These are phyloP conservation scores for Pelobates fuscus DNA, from an alignment of 2,113 vertebrate genomes.

Conservation along the genomic window DNA sequence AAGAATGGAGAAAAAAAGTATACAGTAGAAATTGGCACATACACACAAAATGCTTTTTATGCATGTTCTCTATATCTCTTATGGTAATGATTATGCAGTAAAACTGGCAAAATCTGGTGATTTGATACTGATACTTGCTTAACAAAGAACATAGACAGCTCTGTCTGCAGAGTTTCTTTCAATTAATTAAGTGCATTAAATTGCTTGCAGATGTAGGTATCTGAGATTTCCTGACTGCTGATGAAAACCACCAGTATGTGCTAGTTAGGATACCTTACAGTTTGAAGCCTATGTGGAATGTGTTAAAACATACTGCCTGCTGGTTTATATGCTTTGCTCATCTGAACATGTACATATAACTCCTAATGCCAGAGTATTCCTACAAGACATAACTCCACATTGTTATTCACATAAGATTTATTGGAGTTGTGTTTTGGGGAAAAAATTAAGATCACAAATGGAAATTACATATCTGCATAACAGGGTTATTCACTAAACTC, in stretches of 20 bases:
- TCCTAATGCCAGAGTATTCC: no score
- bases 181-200: constrained; percentile 7
- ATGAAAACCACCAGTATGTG: neutral
- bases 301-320: neutral
- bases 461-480: no score
- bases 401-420: no score
- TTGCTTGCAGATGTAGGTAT: constrained; percentile 22
- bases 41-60: no score
- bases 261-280: neutral
- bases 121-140: neutral
- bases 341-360: neutral
- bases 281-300: neutral
- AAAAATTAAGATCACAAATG: no score
- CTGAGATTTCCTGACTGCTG: neutral
- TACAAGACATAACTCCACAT: no score
- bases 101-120: constrained; percentile 11
- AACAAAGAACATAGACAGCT: constrained; percentile 2
- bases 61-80: constrained; percentile 8
- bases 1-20: no score
- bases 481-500: no score
- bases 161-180: constrained; percentile 9
- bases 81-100: constrained; percentile 27
- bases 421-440: no score
- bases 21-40: no score
- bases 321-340: neutral